Percentiles rank a stretch among this genome's conserved stretches.
Conservation (phyloP, 2,113 vertebrate species). For the Semicossyphus pulcher region DNA sequence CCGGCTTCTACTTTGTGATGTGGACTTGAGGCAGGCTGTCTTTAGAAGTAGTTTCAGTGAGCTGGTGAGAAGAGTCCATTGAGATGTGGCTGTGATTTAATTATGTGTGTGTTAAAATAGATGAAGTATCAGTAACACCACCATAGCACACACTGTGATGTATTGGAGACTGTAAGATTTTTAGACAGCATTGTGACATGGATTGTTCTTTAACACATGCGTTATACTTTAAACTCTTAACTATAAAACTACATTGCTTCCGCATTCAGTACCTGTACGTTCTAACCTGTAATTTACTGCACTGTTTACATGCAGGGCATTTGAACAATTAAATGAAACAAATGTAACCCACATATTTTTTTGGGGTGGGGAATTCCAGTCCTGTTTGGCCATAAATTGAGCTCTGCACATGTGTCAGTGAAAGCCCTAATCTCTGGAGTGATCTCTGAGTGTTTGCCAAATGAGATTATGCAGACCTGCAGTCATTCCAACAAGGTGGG, state of each 20-base stretch:
- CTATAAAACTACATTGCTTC: not conserved
- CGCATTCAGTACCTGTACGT: not conserved
- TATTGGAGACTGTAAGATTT: constrained; percentile 29
- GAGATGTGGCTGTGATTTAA: constrained; percentile 63
- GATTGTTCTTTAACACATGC: not conserved
- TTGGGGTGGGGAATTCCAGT: constrained; percentile 32
- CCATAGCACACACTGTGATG: not conserved
- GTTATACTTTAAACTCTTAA: not conserved
- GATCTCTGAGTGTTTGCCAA: constrained; percentile 41
- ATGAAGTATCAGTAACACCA: constrained; percentile 16
- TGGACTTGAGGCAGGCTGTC: constrained; percentile 39
- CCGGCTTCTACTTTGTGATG: constrained; percentile 27
- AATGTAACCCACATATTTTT: not conserved
- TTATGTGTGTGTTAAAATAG: constrained; percentile 56
- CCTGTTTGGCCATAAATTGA: constrained; percentile 18
- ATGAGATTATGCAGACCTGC: constrained; percentile 62
- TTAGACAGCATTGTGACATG: constrained; percentile 2
- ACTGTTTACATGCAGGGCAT: not conserved
- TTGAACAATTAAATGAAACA: not conserved
- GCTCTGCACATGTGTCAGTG: constrained; percentile 25
- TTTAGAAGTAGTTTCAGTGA: constrained; percentile 54
- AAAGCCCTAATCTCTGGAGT: constrained; percentile 42
- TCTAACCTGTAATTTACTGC: not conserved
- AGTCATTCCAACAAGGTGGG: constrained; percentile 71
- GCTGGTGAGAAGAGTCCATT: constrained; percentile 49